These are phyloP conservation scores for Toxostoma redivivum DNA, from an alignment of 2,113 vertebrate species.

Conservation along the genomic window DNA sequence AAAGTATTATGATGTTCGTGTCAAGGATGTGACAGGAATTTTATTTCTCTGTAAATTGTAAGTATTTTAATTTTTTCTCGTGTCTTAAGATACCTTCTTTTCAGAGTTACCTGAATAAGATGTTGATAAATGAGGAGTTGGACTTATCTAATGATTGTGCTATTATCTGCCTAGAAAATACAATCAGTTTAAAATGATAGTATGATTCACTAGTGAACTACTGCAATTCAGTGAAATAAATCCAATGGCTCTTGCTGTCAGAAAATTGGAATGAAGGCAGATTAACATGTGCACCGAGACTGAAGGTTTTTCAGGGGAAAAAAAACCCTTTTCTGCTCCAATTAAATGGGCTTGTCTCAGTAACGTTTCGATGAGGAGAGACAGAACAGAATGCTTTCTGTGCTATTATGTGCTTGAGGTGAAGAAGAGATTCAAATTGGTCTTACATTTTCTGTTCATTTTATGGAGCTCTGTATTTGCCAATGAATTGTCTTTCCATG, in stretches of 20 bases:
- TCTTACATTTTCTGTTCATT: background rate
- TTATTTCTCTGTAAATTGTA: background rate
- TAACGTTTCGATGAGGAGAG: background rate
- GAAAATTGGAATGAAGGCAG: slow-evolving; percentile 16
- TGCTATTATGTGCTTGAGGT: background rate
- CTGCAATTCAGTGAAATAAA: slow-evolving; percentile 50
- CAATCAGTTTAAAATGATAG: background rate
- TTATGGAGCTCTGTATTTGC: background rate
- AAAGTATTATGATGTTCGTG: background rate
- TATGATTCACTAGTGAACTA: background rate
- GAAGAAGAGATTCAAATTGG: background rate
- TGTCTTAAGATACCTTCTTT: background rate
- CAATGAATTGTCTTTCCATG: background rate
- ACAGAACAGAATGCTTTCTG: background rate
- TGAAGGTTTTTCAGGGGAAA: background rate
- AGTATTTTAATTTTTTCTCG: background rate
- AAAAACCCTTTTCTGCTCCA: background rate
- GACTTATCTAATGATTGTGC: background rate
- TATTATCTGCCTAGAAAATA: slow-evolving; percentile 34
- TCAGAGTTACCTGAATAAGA: background rate
- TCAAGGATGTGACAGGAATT: background rate
- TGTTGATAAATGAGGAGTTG: slow-evolving; percentile 1
- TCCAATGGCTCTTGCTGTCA: slow-evolving; percentile 8
- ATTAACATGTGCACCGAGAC: background rate
- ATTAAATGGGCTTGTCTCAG: background rate